Conservation (phyloP, 1,140 invertebrate species). For the Cyclargus thomasi region DNA sequence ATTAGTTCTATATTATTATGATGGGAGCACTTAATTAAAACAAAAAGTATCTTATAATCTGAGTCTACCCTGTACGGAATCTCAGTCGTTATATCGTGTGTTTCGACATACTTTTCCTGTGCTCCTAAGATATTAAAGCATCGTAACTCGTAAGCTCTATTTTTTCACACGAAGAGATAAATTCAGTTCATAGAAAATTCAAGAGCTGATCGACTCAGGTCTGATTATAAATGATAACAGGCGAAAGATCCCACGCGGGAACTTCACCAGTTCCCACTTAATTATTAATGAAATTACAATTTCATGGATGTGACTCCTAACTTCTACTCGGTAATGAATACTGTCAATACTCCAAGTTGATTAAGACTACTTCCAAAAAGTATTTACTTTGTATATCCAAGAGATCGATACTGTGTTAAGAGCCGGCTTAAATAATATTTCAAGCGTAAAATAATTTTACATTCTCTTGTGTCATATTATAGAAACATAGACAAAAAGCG, state of each 20-base stretch:
- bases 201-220: background rate
- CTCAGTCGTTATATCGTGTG: too few species aligned
- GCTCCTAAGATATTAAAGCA: background rate
- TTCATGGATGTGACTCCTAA: background rate
- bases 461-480: too few species aligned
- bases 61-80: too few species aligned
- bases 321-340: background rate
- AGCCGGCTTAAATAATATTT: too few species aligned
- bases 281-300: background rate
- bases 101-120: too few species aligned
- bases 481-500: too few species aligned
- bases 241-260: background rate
- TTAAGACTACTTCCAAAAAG: background rate
- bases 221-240: slow-evolving; percentile 1
- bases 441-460: too few species aligned
- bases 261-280: background rate
- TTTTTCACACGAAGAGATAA: background rate
- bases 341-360: background rate
- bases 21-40: too few species aligned
- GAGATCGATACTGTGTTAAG: background rate
- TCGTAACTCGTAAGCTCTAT: background rate
- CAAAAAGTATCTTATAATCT: too few species aligned
- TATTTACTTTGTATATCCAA: background rate
- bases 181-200: background rate
- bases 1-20: too few species aligned